phyloP scores from a whole-genome alignment of 1,140 invertebrate genomes.

The Chelonus insularis region DNA sequence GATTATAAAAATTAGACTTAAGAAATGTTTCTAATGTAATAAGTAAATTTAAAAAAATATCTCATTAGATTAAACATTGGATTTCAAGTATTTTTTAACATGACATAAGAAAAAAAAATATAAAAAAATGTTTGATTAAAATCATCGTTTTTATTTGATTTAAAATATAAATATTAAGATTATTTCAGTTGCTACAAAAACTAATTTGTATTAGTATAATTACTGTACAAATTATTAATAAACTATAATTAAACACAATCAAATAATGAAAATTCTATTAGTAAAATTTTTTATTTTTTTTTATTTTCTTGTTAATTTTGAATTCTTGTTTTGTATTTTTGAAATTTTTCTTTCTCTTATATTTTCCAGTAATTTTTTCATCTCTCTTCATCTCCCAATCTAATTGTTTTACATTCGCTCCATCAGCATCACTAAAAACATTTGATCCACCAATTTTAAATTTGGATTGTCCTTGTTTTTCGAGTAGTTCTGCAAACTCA shows the following conservation, averaged over 20 bases:
- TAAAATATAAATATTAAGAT: neutral
- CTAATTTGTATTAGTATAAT: neutral
- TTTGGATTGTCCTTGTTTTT: constrained; percentile 67
- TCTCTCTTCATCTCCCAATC: constrained; percentile 68
- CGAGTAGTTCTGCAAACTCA: constrained; percentile 72
- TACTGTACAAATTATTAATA: neutral
- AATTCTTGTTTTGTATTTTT: constrained; percentile 17
- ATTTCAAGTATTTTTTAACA: too few relatives aligned
- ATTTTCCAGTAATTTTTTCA: constrained; percentile 39
- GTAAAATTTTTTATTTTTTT: too few relatives aligned
- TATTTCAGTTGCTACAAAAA: neutral
- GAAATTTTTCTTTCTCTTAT: constrained; percentile 31
- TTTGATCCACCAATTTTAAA: constrained; percentile 66
- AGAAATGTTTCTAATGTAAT: too few relatives aligned
- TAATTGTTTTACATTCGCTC: constrained; percentile 67
- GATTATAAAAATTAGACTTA: too few relatives aligned
- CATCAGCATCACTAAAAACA: constrained; percentile 67
- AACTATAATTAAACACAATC: neutral
- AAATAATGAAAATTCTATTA: too few relatives aligned
- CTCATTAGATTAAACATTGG: too few relatives aligned
- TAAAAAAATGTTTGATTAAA: too few relatives aligned
- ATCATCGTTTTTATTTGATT: neutral
- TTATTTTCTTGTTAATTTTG: constrained; percentile 24
- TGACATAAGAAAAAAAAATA: too few relatives aligned
- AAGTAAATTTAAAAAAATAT: too few relatives aligned